Conservation (phyloP, 2,113 vertebrate species). For the Esox niger region DNA sequence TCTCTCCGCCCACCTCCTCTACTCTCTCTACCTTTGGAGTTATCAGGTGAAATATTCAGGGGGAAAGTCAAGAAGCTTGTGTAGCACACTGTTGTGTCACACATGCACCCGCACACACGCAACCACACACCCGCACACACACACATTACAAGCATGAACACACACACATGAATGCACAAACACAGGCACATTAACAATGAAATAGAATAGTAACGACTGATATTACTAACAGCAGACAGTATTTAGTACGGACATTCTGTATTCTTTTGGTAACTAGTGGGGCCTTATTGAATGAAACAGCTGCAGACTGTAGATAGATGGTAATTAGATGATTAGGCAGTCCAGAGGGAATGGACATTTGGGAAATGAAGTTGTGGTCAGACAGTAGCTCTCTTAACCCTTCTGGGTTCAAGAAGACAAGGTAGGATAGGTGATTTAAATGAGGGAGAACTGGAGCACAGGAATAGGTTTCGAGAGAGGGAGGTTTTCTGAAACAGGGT, state of each 20-base stretch:
- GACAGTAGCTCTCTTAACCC: no score
- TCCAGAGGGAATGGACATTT: not conserved
- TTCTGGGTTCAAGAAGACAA: no score
- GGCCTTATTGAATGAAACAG: no score
- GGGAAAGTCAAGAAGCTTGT: not conserved
- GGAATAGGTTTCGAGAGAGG: not conserved
- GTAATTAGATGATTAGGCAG: not conserved
- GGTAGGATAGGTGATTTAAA: no score
- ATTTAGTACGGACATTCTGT: not conserved
- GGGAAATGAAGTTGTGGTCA: not conserved
- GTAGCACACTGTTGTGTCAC: no score
- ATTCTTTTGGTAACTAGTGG: not conserved
- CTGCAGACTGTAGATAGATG: not conserved
- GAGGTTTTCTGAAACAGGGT: not conserved
- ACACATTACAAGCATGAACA: not conserved
- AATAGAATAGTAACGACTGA: not conserved
- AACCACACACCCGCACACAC: not conserved
- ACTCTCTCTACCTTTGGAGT: no score
- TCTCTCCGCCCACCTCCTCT: no score
- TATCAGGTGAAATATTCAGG: no score
- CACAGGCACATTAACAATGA: not conserved
- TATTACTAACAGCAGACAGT: no score
- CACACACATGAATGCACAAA: not conserved
- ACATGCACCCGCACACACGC: slow-evolving; percentile 1
- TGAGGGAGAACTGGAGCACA: no score